Conservation (phyloP, 2,113 vertebrate genomes). For the Anoplopoma fimbria region DNA sequence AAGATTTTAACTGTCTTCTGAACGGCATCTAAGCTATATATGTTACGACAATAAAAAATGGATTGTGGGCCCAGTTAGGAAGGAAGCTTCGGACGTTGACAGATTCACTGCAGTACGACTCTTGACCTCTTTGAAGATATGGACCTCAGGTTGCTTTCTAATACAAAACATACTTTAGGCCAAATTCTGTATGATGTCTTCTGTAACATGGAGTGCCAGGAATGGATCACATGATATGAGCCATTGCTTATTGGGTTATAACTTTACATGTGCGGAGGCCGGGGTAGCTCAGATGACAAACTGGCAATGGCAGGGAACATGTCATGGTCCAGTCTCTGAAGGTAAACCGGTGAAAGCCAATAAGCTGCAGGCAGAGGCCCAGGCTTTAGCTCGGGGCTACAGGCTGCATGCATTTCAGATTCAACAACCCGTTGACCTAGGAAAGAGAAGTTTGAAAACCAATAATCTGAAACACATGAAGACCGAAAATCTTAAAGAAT, state of each 20-base stretch:
- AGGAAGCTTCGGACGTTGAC: not conserved
- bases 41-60: not conserved
- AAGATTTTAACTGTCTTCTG: constrained; percentile 2
- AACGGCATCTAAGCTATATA: not conserved
- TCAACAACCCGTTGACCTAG: not conserved
- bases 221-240: not conserved
- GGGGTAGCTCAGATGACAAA: not conserved
- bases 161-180: constrained; percentile 18
- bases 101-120: not conserved
- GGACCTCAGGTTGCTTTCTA: not conserved
- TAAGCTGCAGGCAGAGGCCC: constrained; percentile 23
- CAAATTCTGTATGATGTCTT: not conserved
- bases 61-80: constrained; percentile 1
- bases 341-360: constrained; percentile 17
- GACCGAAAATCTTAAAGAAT: not conserved
- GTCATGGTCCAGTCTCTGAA: constrained; percentile 21
- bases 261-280: constrained; percentile 3
- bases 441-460: not conserved
- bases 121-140: too few relatives aligned
- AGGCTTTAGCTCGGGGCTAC: not conserved
- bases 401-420: not conserved
- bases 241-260: constrained; percentile 5
- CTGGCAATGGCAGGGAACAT: constrained; percentile 12
- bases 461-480: constrained; percentile 20
- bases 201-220: not conserved